These are phyloP conservation scores for Theristicus caerulescens DNA, from an alignment of 2,113 vertebrate genomes.

Conservation along the genomic window DNA sequence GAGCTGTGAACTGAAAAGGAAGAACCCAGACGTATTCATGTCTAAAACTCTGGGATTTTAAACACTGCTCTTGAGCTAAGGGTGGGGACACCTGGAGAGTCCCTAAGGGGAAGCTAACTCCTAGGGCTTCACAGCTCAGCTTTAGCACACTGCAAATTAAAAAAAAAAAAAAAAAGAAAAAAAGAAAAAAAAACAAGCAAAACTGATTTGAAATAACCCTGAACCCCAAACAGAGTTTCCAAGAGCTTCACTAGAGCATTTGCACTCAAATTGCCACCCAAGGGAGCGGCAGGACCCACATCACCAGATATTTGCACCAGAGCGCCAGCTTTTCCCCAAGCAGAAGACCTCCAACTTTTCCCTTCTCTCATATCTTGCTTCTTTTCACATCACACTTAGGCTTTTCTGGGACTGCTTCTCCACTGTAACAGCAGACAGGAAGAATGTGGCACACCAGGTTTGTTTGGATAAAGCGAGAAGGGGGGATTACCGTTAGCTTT, in stretches of 20 bases:
- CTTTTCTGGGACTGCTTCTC: not conserved
- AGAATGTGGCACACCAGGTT: conserved; percentile 3
- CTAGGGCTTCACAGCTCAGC: not conserved
- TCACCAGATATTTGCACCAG: not conserved
- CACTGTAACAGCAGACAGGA: not conserved
- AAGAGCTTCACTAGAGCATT: not conserved
- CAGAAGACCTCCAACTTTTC: not conserved
- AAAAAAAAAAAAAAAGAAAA: not conserved
- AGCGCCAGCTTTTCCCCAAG: not conserved
- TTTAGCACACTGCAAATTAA: not conserved
- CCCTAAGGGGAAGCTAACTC: not conserved
- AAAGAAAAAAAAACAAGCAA: too few species aligned
- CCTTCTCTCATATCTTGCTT: not conserved
- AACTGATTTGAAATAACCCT: not conserved
- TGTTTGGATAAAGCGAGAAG: not conserved
- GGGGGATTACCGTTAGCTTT: not conserved
- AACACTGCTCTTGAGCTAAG: not conserved
- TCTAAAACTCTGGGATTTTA: not conserved
- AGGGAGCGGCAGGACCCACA: rapidly evolving
- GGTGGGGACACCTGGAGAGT: not conserved
- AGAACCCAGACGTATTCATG: rapidly evolving
- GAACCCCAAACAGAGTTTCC: not conserved
- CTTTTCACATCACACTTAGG: not conserved
- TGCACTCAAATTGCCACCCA: not conserved
- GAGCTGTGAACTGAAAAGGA: not conserved